Evolutionary conservation across 2,888 invertebrate species (phyloP).

Genomic region (Chesias legatella): DNA sequence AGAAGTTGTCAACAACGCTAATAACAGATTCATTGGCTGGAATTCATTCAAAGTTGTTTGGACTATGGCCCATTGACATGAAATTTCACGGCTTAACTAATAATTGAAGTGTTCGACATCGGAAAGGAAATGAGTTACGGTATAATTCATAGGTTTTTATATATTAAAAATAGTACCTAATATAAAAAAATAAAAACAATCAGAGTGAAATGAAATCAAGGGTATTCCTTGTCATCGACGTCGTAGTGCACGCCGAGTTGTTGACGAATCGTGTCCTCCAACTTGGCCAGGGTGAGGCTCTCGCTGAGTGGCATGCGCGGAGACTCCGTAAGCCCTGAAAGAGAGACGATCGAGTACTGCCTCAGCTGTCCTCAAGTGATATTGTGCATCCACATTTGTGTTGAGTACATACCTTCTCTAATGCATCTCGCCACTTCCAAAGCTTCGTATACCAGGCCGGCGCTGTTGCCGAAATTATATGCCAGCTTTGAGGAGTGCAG

Average conservation of each 20-base stretch:
- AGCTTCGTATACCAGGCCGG: slow-evolving; percentile 87
- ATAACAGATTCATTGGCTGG: too few relatives aligned
- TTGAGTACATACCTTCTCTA: slow-evolving; percentile 49
- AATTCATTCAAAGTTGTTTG: too few relatives aligned
- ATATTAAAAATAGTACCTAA: too few relatives aligned
- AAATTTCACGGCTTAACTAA: too few relatives aligned
- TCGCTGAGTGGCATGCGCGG: slow-evolving; percentile 83
- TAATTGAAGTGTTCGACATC: too few relatives aligned
- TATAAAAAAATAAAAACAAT: neutral
- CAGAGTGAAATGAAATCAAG: slow-evolving; percentile 25
- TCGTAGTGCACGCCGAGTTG: slow-evolving; percentile 83
- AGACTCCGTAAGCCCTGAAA: slow-evolving; percentile 83
- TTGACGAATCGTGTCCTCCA: slow-evolving; percentile 85
- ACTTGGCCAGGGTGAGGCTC: slow-evolving; percentile 83
- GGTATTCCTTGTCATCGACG: slow-evolving; percentile 64
- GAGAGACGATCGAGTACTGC: slow-evolving; percentile 1
- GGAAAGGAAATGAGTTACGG: too few relatives aligned
- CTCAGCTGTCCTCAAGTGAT: too few relatives aligned
- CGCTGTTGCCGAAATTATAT: slow-evolving; percentile 84
- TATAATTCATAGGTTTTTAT: too few relatives aligned
- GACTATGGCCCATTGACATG: too few relatives aligned
- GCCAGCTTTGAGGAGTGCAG: slow-evolving; percentile 78
- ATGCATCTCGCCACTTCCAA: slow-evolving; percentile 86
- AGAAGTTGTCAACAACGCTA: too few relatives aligned
- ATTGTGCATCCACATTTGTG: too few relatives aligned